Evolutionary conservation across 2,888 invertebrate species (phyloP), one percentile per base, ranked within the genome.

Genomic region (Mylabris sibirica): DNA sequence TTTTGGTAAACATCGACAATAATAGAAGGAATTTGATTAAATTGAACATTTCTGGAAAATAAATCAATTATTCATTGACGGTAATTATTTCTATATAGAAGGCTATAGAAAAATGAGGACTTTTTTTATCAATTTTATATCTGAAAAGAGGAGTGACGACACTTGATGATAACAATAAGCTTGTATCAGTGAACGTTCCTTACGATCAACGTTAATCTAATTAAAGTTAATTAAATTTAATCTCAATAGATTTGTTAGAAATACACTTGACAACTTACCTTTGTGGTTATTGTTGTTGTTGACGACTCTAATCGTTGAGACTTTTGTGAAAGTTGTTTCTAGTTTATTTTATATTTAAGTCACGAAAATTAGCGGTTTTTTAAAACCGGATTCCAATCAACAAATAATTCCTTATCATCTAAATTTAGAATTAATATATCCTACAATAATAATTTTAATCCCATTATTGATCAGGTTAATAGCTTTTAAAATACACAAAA

Each of bases 311-410:
- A 57, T 24, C 3, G 11, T 22, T 53, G 3, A 8, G 5, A 57
- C 22, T 57, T 24, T n/a, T 44, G 57, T 57, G 57, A 57, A 57
- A 57, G 57, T 57, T 24, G 24, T 24, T 57, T 22, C 22, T 26
- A 62, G 59, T 61, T 26, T 59, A n/a, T 57, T 68, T 14, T 64
- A 60, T 30, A 65, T 65, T 34, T 62, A 49, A 63, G 65, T 63
- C 44, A 65, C 68, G n/a, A 57, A 64, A 62, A 22, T 22, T 4
- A 63, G 62, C 24, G 68, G 63, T 34, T 22, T 35, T 24, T 24
- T 4, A 24, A 57, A 57, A 57, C 57, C 57, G 22, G 57, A 12
- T 24, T 57, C 0, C 1, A 44, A 44, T 17, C 20, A 8, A 8
- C 20, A 49, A 9, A 20, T 17, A 17, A 44, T 44, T 11, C 14